Percentiles rank a stretch among this genome's conserved stretches.
Evolutionary conservation across 2,797 vertebrate species (phyloP).

Genomic region (Numenius phaeopus): DNA sequence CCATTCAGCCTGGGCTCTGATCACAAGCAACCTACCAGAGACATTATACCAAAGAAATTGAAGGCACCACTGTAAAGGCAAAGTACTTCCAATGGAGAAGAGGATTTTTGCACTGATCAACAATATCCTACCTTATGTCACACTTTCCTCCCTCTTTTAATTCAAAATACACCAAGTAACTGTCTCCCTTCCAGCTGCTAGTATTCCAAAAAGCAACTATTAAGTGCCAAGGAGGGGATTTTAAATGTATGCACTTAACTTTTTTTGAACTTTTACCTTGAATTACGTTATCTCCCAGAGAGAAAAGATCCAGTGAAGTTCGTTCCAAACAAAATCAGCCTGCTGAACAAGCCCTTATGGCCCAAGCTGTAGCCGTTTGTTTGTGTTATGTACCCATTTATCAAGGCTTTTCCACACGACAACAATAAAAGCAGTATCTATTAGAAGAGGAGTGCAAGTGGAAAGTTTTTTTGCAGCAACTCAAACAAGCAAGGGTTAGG

Average conservation of each 20-base stretch:
- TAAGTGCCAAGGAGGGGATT: background rate
- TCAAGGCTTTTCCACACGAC: background rate
- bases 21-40: background rate
- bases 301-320: background rate
- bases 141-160: background rate
- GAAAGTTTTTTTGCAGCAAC: background rate
- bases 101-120: background rate
- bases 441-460: background rate
- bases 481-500: background rate
- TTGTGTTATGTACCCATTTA: background rate
- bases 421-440: background rate
- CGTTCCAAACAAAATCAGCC: background rate
- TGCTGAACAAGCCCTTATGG: background rate
- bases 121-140: background rate
- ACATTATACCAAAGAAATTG: background rate
- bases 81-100: background rate
- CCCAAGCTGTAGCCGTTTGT: background rate
- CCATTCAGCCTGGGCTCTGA: background rate
- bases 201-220: background rate
- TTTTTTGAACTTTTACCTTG: background rate
- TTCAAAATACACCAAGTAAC: background rate
- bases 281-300: background rate
- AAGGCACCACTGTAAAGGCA: slow-evolving; percentile 58
- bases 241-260: background rate
- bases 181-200: background rate